Percentiles rank a stretch among this genome's conserved stretches.
Conservation (phyloP, 2,888 invertebrate genomes). For the Cheilosia pagana region DNA sequence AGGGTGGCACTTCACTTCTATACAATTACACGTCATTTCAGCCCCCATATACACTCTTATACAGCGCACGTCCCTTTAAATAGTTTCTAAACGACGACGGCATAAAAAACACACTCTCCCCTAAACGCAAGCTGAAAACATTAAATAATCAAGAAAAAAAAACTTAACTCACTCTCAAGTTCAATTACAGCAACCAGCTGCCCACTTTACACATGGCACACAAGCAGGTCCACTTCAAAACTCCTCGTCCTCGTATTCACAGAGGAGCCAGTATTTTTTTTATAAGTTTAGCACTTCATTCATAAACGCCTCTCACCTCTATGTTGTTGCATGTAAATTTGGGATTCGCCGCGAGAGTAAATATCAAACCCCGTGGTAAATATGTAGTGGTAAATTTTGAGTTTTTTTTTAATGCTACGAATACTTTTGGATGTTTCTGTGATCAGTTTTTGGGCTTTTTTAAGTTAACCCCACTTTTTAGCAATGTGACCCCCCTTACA, state of each 20-base stretch:
- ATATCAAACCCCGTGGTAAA: background rate
- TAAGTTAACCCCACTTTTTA: no score
- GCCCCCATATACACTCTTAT: constrained; percentile 50
- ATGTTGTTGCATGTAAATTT: constrained; percentile 22
- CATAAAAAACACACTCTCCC: constrained; percentile 6
- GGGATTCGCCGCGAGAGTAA: constrained; percentile 3
- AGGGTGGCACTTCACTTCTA: constrained; percentile 44
- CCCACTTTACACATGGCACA: constrained; percentile 66
- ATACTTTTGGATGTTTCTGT: no score
- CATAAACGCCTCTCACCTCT: constrained; percentile 37
- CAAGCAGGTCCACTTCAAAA: constrained; percentile 30
- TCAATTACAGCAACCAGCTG: constrained; percentile 62
- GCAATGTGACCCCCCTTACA: no score
- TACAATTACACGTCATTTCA: constrained; percentile 43
- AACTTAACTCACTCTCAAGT: constrained; percentile 25
- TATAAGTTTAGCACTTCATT: constrained; percentile 59
- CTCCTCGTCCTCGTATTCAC: constrained; percentile 16
- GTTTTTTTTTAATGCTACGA: no score
- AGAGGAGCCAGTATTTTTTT: constrained; percentile 4
- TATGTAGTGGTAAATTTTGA: constrained; percentile 35
- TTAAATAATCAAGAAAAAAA: constrained; percentile 32
- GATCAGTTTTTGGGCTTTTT: no score
- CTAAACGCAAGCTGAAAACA: constrained; percentile 34
- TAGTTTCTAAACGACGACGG: constrained; percentile 18
- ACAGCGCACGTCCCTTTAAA: constrained; percentile 19